Evolutionary conservation across 2,113 vertebrate genomes (phyloP).

Genomic region (Brienomyrus brachyistius): DNA sequence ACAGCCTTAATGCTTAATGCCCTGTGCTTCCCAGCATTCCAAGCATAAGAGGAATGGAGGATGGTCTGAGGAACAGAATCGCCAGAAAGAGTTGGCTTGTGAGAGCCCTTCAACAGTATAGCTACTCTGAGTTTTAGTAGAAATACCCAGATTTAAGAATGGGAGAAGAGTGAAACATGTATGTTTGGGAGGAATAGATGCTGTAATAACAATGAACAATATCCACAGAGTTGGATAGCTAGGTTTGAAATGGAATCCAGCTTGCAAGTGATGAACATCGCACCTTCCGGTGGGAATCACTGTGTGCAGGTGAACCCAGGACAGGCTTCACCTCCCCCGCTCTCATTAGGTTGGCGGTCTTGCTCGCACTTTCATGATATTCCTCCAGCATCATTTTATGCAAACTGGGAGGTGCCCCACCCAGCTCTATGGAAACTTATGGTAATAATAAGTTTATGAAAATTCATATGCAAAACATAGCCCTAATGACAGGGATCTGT

Average conservation of each 20-base stretch:
- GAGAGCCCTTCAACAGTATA: background rate
- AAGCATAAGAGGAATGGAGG: background rate
- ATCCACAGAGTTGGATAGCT: background rate
- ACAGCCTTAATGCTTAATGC: background rate
- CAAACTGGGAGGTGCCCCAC: slow-evolving; percentile 15
- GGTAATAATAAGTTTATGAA: slow-evolving; percentile 46
- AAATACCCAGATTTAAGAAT: background rate
- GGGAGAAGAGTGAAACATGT: background rate
- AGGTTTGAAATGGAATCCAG: background rate
- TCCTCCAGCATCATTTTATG: slow-evolving; percentile 7
- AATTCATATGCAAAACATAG: slow-evolving; percentile 44
- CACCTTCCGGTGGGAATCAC: background rate
- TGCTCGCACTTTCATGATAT: background rate
- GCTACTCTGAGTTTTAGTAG: background rate
- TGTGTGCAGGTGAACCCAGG: background rate
- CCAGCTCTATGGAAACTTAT: slow-evolving; percentile 31
- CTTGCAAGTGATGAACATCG: background rate
- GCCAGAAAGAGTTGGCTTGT: background rate
- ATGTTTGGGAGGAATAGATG: background rate
- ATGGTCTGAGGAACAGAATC: background rate
- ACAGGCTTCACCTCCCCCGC: background rate
- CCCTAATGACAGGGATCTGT: slow-evolving; percentile 35
- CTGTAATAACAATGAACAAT: background rate
- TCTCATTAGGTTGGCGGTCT: background rate
- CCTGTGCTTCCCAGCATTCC: background rate